Evolutionary conservation across 1,140 invertebrate species (phyloP).

Genomic region (Neotoxoptera formosana): DNA sequence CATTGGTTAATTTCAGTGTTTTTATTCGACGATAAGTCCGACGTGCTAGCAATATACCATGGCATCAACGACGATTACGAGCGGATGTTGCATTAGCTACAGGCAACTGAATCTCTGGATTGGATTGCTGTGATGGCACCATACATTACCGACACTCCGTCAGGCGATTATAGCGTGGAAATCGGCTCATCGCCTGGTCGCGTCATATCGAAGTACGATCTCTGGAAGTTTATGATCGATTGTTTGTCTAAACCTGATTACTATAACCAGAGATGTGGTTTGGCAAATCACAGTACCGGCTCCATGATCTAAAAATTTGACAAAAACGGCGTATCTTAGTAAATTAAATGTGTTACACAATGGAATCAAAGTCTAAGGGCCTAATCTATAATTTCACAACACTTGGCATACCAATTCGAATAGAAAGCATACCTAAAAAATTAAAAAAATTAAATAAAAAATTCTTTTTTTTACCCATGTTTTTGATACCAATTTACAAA

Average conservation of each 20-base stretch:
- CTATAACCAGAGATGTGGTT: conserved; percentile 65
- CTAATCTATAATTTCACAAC: neutral
- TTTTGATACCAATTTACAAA: no score
- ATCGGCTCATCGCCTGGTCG: conserved; percentile 61
- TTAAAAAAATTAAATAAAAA: no score
- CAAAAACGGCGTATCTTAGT: neutral
- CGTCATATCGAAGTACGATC: conserved; percentile 61
- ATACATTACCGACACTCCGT: conserved; percentile 73
- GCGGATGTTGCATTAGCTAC: conserved; percentile 77
- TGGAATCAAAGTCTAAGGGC: neutral
- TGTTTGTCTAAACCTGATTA: conserved; percentile 72
- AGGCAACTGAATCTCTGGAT: conserved; percentile 69
- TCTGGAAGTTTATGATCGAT: conserved; percentile 71
- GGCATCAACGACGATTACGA: conserved; percentile 79
- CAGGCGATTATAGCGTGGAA: conserved; percentile 59
- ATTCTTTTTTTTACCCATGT: no score
- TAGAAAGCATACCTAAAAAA: no score
- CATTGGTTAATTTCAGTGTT: conserved; percentile 70
- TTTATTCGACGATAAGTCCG: conserved; percentile 74
- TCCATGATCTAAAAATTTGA: neutral
- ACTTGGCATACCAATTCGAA: no score
- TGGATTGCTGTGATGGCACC: conserved; percentile 83
- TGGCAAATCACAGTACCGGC: conserved; percentile 60
- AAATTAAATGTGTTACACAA: neutral
- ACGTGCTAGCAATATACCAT: conserved; percentile 76